Evolutionary conservation across 2,888 invertebrate species (phyloP), one percentile per base, ranked within the genome.

Genomic region (Tineola bisselliella): DNA sequence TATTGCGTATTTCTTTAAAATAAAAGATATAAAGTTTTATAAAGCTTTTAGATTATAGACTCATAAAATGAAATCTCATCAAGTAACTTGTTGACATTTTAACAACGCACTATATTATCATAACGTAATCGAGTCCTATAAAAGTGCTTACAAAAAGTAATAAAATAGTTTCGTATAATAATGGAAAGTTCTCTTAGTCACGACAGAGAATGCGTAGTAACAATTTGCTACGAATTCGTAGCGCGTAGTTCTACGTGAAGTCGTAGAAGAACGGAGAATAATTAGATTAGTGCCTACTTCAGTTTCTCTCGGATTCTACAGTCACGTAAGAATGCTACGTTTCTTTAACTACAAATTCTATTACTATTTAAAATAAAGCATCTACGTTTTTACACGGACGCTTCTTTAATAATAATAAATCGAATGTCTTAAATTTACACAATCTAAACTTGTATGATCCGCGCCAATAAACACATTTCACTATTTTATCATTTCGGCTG

Each of bases 251-350:
- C 17, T n/a, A 18, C 48, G 25, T 18, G 54, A 25, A 54, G 54
- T 25, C 19, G 54, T 25, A 80, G 76, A 74, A 75, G 72, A 70
- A 66, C 68, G 66, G 66, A 67, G 74, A 75, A 76, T 81, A 83
- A 84, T 82, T 81, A 80, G 76, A 84, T 83, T 81, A 81, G 74
- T 73, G 68, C 72, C 69, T 71, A 68, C 70, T 67, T 70, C 69
- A 69, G 68, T 67, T 67, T 67, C 68, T 63, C 66, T 63, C 67
- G 64, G 63, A 18, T 25, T 5, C 5, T 5, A n/a, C 19, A 25
- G 54, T 48, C 54, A 54, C 54, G 54, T 54, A 54, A 48, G 15
- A 3, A n/a, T 15, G 38, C 6, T 38, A 38, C 38, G 48, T 48
- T 48, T 48, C 48, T 54, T 54, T 12, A 54, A 25, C 54, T 54